These are phyloP conservation scores for Pardosa pseudoannulata DNA, from an alignment of 2,888 invertebrate genomes.

Conservation along the genomic window DNA sequence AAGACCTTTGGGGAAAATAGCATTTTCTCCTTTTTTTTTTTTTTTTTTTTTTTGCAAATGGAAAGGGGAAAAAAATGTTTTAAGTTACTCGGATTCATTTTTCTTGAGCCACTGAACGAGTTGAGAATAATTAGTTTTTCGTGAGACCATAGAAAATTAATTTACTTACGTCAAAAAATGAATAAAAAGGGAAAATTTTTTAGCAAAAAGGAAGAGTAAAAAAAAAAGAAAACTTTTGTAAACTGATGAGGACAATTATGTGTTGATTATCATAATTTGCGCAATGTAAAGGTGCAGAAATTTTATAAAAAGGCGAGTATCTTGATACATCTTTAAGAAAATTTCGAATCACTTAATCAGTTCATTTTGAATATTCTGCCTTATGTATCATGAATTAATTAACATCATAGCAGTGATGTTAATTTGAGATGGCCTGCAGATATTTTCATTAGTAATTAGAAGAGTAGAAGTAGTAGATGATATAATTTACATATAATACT, in stretches of 20 bases:
- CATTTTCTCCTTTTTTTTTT: too few relatives aligned
- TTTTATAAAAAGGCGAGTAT: too few relatives aligned
- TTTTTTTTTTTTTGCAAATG: too few relatives aligned
- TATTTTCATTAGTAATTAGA: too few relatives aligned
- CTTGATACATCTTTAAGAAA: too few relatives aligned
- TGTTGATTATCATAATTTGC: slow-evolving; percentile 4
- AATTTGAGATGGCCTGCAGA: too few relatives aligned
- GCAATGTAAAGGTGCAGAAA: not conserved
- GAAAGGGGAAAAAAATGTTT: not conserved
- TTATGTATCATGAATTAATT: too few relatives aligned
- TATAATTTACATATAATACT: too few relatives aligned
- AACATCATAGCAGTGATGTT: too few relatives aligned
- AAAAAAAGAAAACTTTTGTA: not conserved
- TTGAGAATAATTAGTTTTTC: not conserved
- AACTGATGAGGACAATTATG: not conserved
- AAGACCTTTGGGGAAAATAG: not conserved
- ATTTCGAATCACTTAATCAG: too few relatives aligned
- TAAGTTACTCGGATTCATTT: not conserved
- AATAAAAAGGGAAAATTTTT: not conserved
- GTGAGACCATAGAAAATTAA: not conserved
- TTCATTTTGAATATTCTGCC: too few relatives aligned
- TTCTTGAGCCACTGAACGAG: not conserved
- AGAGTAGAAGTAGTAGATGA: too few relatives aligned
- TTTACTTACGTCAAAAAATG: not conserved
- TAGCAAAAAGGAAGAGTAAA: not conserved